Evolutionary conservation across 2,888 invertebrate species (phyloP), one percentile per base, ranked within the genome.

Genomic region (Scaptodrosophila latifasciaeformis): DNA sequence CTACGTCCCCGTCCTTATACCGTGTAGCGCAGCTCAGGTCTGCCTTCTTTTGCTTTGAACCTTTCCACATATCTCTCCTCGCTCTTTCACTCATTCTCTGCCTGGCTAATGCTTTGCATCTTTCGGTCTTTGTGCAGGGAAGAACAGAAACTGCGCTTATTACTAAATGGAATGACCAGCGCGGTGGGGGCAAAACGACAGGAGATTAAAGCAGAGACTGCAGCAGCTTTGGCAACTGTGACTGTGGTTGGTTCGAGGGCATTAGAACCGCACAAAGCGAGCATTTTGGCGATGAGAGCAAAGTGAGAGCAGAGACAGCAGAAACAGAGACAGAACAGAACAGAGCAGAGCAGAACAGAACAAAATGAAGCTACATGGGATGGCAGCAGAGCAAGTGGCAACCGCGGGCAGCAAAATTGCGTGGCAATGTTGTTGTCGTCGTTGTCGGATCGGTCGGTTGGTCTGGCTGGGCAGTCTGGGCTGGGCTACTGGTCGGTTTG

Each of bases 111-210:
- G 24, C 24, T 7, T n/a, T n/a, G 24, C 7, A 3, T 24, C 24
- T 24, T 3, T 24, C 7, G 24, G 24, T 7, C 24, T 3, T 24
- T 24, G 24, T 1, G 15, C 7, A 37, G 17, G 10, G 6, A 37
- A 37, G 17, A 67, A 76, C 66, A 71, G 49, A 71, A 72, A 74
- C 74, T 67, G 77, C 77, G 72, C 74, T 72, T 72, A 76, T 77
- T 76, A 76, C 63, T 21, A 3, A 24, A 24, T 31, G 9, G 31
- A 31, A n/a, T 31, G 31, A 31, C n/a, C 31, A 31, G 31, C 4
- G 31, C 31, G 31, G n/a, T 10, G 5, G 5, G 27, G 27, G 27
- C 5, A 5, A 9, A 9, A 27, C 27, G 27, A 27, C n/a, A 31
- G 31, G 31, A 12, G 31, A n/a, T 31, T 5, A n/a, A n/a, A 3